Conservation (phyloP, 2,113 vertebrate genomes). For the Ardeotis arabs region DNA sequence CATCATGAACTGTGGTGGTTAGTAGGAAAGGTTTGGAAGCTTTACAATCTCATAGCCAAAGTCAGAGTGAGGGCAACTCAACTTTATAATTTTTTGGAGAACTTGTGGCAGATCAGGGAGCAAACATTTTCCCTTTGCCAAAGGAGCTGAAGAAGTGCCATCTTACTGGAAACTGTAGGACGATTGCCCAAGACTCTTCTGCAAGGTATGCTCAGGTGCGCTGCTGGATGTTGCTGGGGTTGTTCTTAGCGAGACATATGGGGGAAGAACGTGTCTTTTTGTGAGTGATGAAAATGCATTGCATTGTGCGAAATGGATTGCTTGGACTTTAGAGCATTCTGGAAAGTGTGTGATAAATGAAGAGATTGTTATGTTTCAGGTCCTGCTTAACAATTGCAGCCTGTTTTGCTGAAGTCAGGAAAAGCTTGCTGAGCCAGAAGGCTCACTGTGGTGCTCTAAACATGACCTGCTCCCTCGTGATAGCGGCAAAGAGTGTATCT, state of each 20-base stretch:
- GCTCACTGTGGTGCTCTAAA: not conserved
- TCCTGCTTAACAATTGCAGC: not conserved
- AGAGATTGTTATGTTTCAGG: not conserved
- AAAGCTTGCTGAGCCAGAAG: not conserved
- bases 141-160: not conserved
- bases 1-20: not conserved
- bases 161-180: not conserved
- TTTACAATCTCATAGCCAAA: not conserved
- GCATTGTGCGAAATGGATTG: not conserved
- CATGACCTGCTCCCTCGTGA: not conserved
- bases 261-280: not conserved
- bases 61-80: not conserved
- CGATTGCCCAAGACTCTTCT: not conserved
- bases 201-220: not conserved
- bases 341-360: not conserved
- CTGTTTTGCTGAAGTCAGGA: slow-evolving; percentile 17
- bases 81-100: accelerated
- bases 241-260: not conserved
- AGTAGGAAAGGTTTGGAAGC: not conserved
- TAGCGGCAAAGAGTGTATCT: not conserved
- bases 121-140: not conserved
- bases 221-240: not conserved
- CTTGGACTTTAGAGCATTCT: not conserved
- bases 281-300: not conserved
- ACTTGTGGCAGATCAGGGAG: accelerated